Base-by-base conservation (phyloP, 2,797 vertebrate species). In the Parotocinclus haroldoi region DNA sequence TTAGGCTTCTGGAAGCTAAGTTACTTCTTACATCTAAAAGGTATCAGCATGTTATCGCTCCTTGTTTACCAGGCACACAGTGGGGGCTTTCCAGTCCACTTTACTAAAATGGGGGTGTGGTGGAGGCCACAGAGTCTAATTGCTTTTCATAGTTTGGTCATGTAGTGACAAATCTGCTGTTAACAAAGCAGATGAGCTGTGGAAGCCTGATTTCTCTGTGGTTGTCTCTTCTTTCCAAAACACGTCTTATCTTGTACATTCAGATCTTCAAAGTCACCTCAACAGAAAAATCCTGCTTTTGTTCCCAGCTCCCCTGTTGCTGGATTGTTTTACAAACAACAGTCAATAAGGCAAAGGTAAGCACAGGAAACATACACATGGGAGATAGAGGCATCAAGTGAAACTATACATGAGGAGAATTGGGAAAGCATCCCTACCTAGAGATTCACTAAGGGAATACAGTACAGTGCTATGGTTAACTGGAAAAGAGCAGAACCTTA, bases 251-350 rank as follows among this genome's bases (percentile, higher is more conserved):
- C 16, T 42, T 51, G 36, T 9, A 27, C 44, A 55, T 19, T 45
- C 51, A 62, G 48, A 60, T 49, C 37, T 13, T 51, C 17, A 46
- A 70, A 51, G 14, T 46, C n/a, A 58, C 46, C 58, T 67, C 46
- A n/a, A 49, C 19, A 57, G 52, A 55, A 61, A 38, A 68, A 50
- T 16, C 27, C 42, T 39, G 45, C 50, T 44, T 19, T 50, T 3
- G n/a, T 40, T 49, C 48, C 49, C 19, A 52, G 38, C 55, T 64
- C 52, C 49, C 61, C 13, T 17, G 58, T 55, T 17, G 63, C 61
- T 56, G 48, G 56, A 45, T 61, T 62, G 60, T 64, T 66, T 68
- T 63, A 69, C 48, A 74, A 74, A 66, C 72, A 74, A 66, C 50
- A 10, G 65, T 63, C 58, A 74, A 72, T 66, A 72, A 66, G 61